A percentile compares a stretch with the other conserved stretches of the same genome.
phyloP scores from a whole-genome alignment of 1,140 invertebrate species.

The Brachystomella parvula region DNA sequence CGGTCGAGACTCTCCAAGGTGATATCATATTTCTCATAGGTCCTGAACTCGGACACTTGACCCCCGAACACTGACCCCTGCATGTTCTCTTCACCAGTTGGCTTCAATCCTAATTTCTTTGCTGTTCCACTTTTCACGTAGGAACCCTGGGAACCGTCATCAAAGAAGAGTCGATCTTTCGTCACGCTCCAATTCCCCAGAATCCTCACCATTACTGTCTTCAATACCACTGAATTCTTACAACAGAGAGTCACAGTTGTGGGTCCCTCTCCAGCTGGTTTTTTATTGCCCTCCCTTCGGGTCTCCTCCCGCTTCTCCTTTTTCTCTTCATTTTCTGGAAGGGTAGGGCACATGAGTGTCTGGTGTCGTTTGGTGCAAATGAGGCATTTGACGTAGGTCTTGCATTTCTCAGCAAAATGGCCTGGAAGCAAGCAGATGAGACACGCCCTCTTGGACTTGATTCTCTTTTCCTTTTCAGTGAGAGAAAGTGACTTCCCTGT shows the following conservation, averaged over 20 bases:
- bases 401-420: background rate
- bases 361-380: background rate
- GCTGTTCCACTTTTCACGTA: background rate
- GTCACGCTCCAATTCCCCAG: background rate
- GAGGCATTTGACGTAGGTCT: background rate
- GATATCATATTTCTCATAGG: background rate
- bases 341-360: background rate
- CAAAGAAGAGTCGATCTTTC: conserved; percentile 7
- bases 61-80: conserved; percentile 11
- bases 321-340: background rate
- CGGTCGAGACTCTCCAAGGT: background rate
- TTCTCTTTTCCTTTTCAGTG: background rate
- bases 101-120: background rate
- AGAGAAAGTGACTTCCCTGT: background rate
- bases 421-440: background rate
- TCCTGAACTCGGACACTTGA: background rate
- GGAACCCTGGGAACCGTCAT: background rate
- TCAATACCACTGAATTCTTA: background rate
- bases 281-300: too few species aligned
- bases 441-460: background rate
- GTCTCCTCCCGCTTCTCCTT: too few species aligned
- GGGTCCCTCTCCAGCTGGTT: background rate
- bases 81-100: background rate
- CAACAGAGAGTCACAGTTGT: background rate
- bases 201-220: background rate